A percentile compares a stretch with the other conserved stretches of the same genome.
phyloP scores from a whole-genome alignment of 2,797 vertebrate species.

The Sciaenops ocellatus region DNA sequence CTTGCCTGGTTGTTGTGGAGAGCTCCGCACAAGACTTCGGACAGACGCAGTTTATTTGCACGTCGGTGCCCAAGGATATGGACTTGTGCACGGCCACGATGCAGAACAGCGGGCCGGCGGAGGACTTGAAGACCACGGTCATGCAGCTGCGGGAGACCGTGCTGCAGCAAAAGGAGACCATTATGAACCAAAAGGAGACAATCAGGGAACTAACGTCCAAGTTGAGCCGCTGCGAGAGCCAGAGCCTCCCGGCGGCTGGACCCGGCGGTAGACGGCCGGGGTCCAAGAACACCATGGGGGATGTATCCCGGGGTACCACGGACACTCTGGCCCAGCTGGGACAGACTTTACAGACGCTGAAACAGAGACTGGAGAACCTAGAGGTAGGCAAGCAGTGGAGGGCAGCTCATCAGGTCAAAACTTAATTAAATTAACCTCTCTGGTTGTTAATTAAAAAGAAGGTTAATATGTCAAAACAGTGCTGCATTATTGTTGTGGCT shows the following conservation, averaged over 20 bases:
- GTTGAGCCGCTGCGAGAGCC: constrained; percentile 94
- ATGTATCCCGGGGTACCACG: constrained; percentile 91
- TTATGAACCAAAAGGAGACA: constrained; percentile 95
- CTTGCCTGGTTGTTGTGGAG: constrained; percentile 78
- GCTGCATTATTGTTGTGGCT: constrained; percentile 17
- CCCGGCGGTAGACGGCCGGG: constrained; percentile 84
- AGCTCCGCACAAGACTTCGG: constrained; percentile 89
- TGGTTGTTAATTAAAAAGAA: background rate
- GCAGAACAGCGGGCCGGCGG: constrained; percentile 91
- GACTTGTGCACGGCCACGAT: constrained; percentile 94
- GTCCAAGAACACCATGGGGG: constrained; percentile 94
- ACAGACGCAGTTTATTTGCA: constrained; percentile 97
- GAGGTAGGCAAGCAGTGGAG: constrained; percentile 86
- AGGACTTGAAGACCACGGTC: constrained; percentile 92
- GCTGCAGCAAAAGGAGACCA: constrained; percentile 97
- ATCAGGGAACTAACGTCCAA: constrained; percentile 96
- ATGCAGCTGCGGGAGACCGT: constrained; percentile 96
- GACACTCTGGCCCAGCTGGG: constrained; percentile 95
- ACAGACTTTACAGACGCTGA: constrained; percentile 95
- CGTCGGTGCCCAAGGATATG: constrained; percentile 95
- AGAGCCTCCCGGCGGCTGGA: constrained; percentile 88
- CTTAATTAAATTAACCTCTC: constrained; percentile 24
- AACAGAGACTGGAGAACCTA: constrained; percentile 94
- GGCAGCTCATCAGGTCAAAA: constrained; percentile 4
- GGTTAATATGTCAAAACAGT: background rate